Base-by-base conservation (phyloP, 2,888 invertebrate genomes). In the Drosophila prostipennis region DNA sequence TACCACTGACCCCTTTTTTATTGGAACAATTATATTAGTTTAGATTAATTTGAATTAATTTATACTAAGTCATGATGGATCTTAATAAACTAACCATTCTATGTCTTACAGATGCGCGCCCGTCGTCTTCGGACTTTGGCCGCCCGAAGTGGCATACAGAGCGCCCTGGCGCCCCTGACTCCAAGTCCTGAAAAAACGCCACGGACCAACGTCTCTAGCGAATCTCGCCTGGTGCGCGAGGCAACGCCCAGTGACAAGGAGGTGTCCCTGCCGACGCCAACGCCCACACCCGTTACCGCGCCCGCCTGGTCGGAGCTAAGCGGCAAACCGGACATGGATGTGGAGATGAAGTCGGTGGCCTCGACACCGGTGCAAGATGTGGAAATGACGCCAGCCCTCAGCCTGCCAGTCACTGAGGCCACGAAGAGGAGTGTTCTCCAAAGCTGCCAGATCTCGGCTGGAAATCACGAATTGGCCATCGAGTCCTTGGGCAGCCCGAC, bases 381-480 rank as follows among this genome's bases (percentile, higher is more conserved):
- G 93, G 94, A 95, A 81, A 93, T 94, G 23, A n/a, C 74, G 0
- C 11, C 63, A 2, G 60, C 55, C 23, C 72, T 51, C 10, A 51
- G 63, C 23, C 40, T 55, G 26, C 68, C 63, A 8, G 60, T 23
- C 2, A 37, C 8, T 19, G 60, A 37, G 32, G 60, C 13, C 29
- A 60, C 67, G 0, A 65, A 65, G 10, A n/a, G 32, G 0, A 37
- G 45, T 37, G 64, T 51, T 8, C 10, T 61, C n/a, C 48, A 34
- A 11, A 65, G 53, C 46, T 37, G 37, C 37, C 23, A 26, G 42
- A 36, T 63, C n/a, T 40, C 36, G 8, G 32, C 39, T 7, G 60
- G 26, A 3, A 42, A 19, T n/a, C 23, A 45, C n/a, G 64, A 46
- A 3, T 5, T 16, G 16, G 2, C 67, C 26, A 39, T 26, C 4